Conservation (phyloP, 2,888 invertebrate species). For the Gortyna flavago region DNA sequence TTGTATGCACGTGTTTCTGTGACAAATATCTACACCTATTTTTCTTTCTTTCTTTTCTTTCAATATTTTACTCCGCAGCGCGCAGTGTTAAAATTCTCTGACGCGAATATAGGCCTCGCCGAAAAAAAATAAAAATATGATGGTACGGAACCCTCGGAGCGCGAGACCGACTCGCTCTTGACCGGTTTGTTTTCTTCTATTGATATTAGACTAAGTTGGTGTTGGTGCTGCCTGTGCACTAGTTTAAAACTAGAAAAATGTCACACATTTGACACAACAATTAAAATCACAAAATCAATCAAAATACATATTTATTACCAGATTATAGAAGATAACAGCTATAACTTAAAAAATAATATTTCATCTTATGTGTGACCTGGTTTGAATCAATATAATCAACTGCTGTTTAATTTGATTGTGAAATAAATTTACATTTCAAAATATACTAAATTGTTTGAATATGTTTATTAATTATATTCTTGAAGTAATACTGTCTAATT, state of each 20-base stretch:
- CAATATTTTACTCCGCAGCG: too few species aligned
- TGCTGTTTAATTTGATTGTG: slow-evolving; percentile 2
- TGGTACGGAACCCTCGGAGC: too few species aligned
- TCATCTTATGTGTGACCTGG: not conserved
- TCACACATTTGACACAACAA: not conserved
- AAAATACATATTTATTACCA: slow-evolving; percentile 44
- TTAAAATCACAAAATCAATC: slow-evolving; percentile 4
- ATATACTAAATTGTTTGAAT: not conserved
- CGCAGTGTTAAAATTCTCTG: too few species aligned
- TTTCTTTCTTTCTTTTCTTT: too few species aligned
- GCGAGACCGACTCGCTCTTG: too few species aligned
- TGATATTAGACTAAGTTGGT: too few species aligned
- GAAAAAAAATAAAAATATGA: too few species aligned
- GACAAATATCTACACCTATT: too few species aligned
- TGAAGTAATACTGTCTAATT: slow-evolving; percentile 38
- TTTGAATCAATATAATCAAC: slow-evolving; percentile 11
- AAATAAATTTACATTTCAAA: not conserved
- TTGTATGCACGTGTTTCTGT: too few species aligned
- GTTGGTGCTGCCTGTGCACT: too few species aligned
- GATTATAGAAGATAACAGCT: slow-evolving; percentile 19
- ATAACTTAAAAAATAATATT: slow-evolving; percentile 20
- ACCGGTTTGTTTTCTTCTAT: too few species aligned
- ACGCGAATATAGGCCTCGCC: too few species aligned
- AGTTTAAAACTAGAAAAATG: not conserved
- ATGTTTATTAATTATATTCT: not conserved